These are phyloP conservation scores for Olivierus martensii DNA, from an alignment of 1,140 invertebrate genomes.

Conservation along the genomic window DNA sequence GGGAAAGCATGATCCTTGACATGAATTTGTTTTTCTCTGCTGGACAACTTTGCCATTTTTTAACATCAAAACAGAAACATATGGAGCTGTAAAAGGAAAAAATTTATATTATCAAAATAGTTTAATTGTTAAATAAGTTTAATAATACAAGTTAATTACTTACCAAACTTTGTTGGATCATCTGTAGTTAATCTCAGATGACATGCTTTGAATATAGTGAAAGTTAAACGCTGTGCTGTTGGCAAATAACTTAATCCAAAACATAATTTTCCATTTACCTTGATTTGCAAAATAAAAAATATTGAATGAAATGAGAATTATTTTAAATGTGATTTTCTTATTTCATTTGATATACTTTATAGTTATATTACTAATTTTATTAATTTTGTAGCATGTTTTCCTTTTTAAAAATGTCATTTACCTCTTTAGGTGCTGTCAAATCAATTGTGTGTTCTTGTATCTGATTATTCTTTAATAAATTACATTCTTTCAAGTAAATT, in stretches of 20 bases:
- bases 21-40: conserved; percentile 36
- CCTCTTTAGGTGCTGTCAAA: no score
- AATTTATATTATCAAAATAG: no score
- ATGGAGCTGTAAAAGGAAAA: conserved; percentile 31
- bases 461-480: no score
- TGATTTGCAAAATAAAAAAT: neutral
- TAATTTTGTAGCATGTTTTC: no score
- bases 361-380: no score
- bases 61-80: conserved; percentile 36
- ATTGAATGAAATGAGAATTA: neutral
- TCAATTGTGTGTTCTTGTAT: no score
- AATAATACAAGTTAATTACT: no score
- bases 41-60: conserved; percentile 38
- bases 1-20: conserved; percentile 27
- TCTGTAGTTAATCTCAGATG: neutral
- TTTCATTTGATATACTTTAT: no score
- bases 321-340: no score
- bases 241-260: conserved; percentile 40
- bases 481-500: no score
- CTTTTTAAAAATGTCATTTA: no score
- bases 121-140: no score
- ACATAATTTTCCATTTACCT: conserved; percentile 34
- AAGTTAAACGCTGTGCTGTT: conserved; percentile 38
- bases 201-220: conserved; percentile 34
- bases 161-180: neutral